phyloP scores from a whole-genome alignment of 2,888 invertebrate species.

The Megalurothrips usitatus region DNA sequence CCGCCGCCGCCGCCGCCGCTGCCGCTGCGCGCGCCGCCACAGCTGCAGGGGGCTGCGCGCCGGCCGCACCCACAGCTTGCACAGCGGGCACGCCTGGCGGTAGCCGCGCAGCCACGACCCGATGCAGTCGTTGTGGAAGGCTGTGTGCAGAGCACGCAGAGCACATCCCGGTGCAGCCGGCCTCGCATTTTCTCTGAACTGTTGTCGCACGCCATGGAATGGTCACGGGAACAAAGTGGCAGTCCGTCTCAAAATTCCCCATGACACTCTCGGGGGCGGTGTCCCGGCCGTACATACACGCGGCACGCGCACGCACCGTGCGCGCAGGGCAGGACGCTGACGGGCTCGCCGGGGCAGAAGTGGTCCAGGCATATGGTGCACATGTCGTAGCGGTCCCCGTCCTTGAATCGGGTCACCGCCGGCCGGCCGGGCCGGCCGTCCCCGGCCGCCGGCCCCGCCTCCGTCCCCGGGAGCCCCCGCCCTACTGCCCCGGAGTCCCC shows the following conservation, averaged over 20 bases:
- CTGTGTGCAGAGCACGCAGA: slow-evolving; percentile 4
- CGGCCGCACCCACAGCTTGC: slow-evolving; percentile 18
- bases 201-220: no score
- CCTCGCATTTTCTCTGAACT: no score
- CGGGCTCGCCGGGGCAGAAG: slow-evolving; percentile 14
- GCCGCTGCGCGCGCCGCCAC: slow-evolving; percentile 30
- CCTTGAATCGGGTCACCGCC: slow-evolving; percentile 31
- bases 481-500: not conserved
- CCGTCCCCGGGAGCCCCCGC: slow-evolving; percentile 25
- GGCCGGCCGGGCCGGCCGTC: slow-evolving; percentile 33
- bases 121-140: slow-evolving; percentile 23
- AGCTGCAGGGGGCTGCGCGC: slow-evolving; percentile 29
- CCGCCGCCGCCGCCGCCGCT: slow-evolving; percentile 28
- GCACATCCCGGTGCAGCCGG: no score
- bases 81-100: slow-evolving; percentile 21
- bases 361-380: slow-evolving; percentile 24
- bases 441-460: slow-evolving; percentile 32
- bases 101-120: slow-evolving; percentile 21
- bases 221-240: no score
- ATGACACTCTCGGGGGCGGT: slow-evolving; percentile 31
- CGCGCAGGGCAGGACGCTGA: slow-evolving; percentile 32
- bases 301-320: slow-evolving; percentile 35
- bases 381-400: slow-evolving; percentile 21
- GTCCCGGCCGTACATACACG: slow-evolving; percentile 33
- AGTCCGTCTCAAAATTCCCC: no score